Base-by-base conservation (phyloP, 2,888 invertebrate genomes). In the Diaprepes abbreviatus region DNA sequence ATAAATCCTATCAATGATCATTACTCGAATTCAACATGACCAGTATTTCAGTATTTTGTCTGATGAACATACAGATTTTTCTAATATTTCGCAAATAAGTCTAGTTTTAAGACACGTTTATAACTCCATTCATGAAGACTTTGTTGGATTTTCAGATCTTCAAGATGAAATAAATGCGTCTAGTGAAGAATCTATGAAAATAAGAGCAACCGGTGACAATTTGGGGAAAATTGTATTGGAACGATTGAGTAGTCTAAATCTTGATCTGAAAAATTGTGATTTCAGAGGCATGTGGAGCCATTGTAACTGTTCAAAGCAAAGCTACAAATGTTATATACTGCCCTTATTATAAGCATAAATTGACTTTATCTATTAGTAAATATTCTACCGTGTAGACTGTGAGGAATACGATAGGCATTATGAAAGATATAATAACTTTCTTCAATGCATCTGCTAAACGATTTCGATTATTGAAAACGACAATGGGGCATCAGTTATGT, bases 21-120 rank as follows among this genome's bases (percentile, higher is more conserved):
- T n/a, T n/a, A n/a, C n/a, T n/a, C n/a, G n/a, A n/a, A n/a, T n/a
- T n/a, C n/a, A n/a, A n/a, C 24, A 17, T 9, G 21, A 24, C 28
- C 14, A n/a, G n/a, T n/a, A n/a, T 38, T 57, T n/a, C 24, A n/a
- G 19, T 19, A 48, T 45, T 12, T 16, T 45, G 17, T 60, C 48
- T 48, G 60, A 60, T 19, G 48, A 45, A 21, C 45, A 43, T 2
- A 43, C 60, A 31, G 48, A 60, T 48, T 19, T 43, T 17, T 21
- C 24, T 5, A 43, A 60, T n/a, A 60, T 2, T 1, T 45, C 45
- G 2, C 60, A 60, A 19, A 14, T 60, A 31, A 31, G 33, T 7
- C 6, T 48, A 10, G 35, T 60, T 4, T 16, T 48, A 33, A 17
- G 60, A 10, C 48, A n/a, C n/a, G n/a, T n/a, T n/a, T n/a, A n/a